phyloP scores from a whole-genome alignment of 1,140 invertebrate genomes.

The Acyrthosiphon pisum region DNA sequence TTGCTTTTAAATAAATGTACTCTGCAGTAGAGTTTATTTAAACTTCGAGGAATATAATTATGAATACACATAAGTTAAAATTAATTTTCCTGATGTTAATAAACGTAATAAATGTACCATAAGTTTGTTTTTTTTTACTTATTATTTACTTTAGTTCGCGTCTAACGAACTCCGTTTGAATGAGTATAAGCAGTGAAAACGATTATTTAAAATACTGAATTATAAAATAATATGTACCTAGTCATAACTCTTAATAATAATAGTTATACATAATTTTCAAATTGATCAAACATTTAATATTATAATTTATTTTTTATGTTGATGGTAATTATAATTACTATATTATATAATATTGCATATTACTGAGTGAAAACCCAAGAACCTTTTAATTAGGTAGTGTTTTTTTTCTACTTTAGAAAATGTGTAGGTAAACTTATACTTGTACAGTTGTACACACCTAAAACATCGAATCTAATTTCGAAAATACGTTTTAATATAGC shows the following conservation, averaged over 20 bases:
- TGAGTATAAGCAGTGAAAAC: neutral
- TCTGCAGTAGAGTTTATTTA: neutral
- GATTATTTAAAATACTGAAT: neutral
- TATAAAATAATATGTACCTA: neutral
- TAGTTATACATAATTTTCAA: neutral
- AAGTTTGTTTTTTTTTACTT: neutral
- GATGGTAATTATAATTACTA: neutral
- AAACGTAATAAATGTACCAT: neutral
- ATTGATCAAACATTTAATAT: neutral
- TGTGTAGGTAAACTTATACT: too few species aligned
- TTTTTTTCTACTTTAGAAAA: too few species aligned
- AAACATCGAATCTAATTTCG: neutral
- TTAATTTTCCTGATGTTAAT: neutral
- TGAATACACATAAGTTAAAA: neutral
- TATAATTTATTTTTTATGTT: neutral
- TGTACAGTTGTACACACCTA: too few species aligned
- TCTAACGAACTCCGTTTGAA: neutral
- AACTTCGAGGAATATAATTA: neutral
- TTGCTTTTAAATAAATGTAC: neutral
- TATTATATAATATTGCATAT: neutral
- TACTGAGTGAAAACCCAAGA: neutral
- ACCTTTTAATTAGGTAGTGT: too few species aligned
- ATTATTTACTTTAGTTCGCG: neutral
- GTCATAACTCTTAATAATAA: neutral
- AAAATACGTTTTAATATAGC: neutral